Percentiles rank a stretch among this genome's conserved stretches.
Conservation (phyloP, 2,888 invertebrate species). For the Parnassius mnemosyne region DNA sequence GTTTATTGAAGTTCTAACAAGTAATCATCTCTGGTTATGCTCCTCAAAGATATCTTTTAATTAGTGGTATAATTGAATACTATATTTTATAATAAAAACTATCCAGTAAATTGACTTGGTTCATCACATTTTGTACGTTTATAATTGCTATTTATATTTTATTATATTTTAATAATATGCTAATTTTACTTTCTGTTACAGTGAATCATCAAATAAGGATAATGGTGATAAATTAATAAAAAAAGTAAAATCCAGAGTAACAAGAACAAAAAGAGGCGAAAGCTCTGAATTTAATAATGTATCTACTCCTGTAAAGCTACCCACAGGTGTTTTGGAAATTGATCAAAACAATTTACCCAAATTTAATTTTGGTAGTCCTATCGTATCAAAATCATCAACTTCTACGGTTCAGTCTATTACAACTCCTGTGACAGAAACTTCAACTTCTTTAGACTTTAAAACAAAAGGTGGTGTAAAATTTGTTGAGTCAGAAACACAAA, state of each 20-base stretch:
- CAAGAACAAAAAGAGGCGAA: conserved; percentile 43
- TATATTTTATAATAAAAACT: not conserved
- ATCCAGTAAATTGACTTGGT: no score
- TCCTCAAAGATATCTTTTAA: no score
- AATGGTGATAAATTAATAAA: conserved; percentile 42
- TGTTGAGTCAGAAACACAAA: conserved; percentile 27
- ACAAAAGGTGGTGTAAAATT: not conserved
- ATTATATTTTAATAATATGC: not conserved
- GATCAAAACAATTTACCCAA: conserved; percentile 58
- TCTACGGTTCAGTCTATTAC: conserved; percentile 9
- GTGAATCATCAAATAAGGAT: not conserved
- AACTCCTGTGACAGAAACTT: conserved; percentile 11
- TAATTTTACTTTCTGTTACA: not conserved
- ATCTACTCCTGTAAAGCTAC: conserved; percentile 45
- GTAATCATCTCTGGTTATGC: no score
- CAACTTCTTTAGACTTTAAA: conserved; percentile 34
- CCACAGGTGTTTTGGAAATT: conserved; percentile 52
- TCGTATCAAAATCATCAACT: conserved; percentile 23
- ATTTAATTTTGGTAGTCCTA: conserved; percentile 43
- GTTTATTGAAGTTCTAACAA: no score
- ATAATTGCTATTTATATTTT: not conserved
- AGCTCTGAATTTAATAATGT: conserved; percentile 32
- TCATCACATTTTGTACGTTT: not conserved
- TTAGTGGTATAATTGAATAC: not conserved
- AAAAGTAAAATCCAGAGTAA: conserved; percentile 54